phyloP scores from a whole-genome alignment of 2,888 invertebrate species.

The Uloborus plumipes region DNA sequence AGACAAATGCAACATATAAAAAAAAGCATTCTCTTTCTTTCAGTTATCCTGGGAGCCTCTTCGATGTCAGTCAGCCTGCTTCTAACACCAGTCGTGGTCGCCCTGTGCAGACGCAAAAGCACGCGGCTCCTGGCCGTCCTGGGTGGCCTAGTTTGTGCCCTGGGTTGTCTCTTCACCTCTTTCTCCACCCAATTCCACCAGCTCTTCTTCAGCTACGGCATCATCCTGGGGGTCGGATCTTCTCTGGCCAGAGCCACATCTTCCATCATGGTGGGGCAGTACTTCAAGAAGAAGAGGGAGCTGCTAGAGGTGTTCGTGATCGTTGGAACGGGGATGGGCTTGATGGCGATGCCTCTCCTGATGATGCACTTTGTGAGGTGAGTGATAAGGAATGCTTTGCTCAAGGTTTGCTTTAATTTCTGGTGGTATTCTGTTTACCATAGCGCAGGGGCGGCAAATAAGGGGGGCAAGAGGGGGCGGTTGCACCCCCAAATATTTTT shows the following conservation, averaged over 20 bases:
- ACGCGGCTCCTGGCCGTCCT: slow-evolving; percentile 90
- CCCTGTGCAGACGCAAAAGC: slow-evolving; percentile 86
- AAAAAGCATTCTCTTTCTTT: slow-evolving; percentile 70
- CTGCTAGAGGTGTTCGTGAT: slow-evolving; percentile 90
- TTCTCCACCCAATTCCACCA: slow-evolving; percentile 92
- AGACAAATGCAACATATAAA: no score
- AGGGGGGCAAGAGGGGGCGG: no score
- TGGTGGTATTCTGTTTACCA: no score
- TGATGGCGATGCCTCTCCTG: slow-evolving; percentile 86
- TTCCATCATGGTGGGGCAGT: slow-evolving; percentile 90
- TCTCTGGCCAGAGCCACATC: slow-evolving; percentile 88
- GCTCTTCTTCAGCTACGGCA: slow-evolving; percentile 87
- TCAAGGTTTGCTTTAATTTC: no score
- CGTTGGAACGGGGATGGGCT: slow-evolving; percentile 87
- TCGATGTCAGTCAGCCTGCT: slow-evolving; percentile 84
- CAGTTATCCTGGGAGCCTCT: slow-evolving; percentile 87
- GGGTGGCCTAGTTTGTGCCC: slow-evolving; percentile 86
- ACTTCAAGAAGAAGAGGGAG: slow-evolving; percentile 87
- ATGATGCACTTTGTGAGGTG: slow-evolving; percentile 84
- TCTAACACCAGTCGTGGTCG: slow-evolving; percentile 86
- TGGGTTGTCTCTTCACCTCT: slow-evolving; percentile 89
- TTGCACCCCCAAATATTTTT: no score
- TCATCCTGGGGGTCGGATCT: slow-evolving; percentile 81
- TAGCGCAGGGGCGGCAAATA: no score
- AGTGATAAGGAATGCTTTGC: background rate